Evolutionary conservation across 2,888 invertebrate species (phyloP), one percentile per base, ranked within the genome.

Genomic region (Dryocosmus kuriphilus): DNA sequence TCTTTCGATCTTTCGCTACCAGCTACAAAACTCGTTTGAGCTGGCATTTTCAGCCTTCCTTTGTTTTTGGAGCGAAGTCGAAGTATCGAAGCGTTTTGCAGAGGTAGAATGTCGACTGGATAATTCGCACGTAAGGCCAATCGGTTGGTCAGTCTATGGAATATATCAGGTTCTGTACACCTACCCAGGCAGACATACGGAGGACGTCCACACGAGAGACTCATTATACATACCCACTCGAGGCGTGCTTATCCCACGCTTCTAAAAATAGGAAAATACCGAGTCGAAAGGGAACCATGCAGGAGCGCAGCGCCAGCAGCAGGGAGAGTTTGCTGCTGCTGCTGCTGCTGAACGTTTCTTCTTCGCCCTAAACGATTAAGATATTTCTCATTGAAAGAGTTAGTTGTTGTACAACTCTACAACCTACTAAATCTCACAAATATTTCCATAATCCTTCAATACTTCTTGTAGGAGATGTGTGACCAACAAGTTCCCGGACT

Each of bases 221-320:
- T 27, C 65, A 65, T 41, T 41, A 41, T 67, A 46, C 62, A 75
- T 51, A 76, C 67, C 76, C 76, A 76, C 76, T 65, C 76, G 51
- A 67, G 75, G 65, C 65, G 65, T 67, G 76, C 35, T 76, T 76
- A 76, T 76, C 76, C 76, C 76, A 76, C 76, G 76, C 76, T 76
- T 76, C 76, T 76, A 76, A 65, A 76, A 76, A 76, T 76, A 76
- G 76, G 76, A 76, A 76, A 76, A 76, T 65, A 76, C 65, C 57
- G 55, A 57, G 76, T 74, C 35, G 74, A 74, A 74, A 65, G 76
- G 65, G 63, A 76, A 63, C 57, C 60, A 74, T 19, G 46, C 38
- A 35, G 65, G 62, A 67, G 67, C 41, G 41, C 16, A 35, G 24
- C 22, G 38, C 35, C 38, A 41, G 38, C 41, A 41, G 41, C 35